phyloP scores from a whole-genome alignment of 2,888 invertebrate species.

The Polia nebulosa region DNA sequence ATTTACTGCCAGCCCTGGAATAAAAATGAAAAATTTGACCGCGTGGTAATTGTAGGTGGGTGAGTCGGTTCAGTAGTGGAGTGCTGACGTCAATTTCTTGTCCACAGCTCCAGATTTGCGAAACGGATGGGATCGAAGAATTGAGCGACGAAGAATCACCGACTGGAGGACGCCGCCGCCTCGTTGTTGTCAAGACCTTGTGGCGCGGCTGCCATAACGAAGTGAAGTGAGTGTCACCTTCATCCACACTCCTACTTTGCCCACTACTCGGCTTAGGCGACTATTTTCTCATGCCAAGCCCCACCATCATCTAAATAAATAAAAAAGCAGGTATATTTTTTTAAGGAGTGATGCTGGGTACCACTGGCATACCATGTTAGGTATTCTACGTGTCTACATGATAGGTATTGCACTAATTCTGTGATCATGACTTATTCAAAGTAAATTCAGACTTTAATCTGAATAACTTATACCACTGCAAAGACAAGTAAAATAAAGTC shows the following conservation, averaged over 20 bases:
- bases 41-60: slow-evolving; percentile 63
- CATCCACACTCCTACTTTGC: no score
- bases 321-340: no score
- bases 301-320: no score
- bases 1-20: slow-evolving; percentile 78
- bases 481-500: neutral
- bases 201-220: slow-evolving; percentile 94
- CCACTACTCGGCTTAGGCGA: no score
- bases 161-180: slow-evolving; percentile 93
- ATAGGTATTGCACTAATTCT: neutral
- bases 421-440: neutral
- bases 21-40: slow-evolving; percentile 81
- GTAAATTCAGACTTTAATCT: neutral
- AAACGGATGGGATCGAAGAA: slow-evolving; percentile 94
- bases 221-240: slow-evolving; percentile 91
- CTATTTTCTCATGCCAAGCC: no score
- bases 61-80: neutral
- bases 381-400: no score
- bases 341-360: neutral
- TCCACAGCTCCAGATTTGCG: slow-evolving; percentile 93
- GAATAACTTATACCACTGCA: neutral
- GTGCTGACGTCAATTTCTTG: slow-evolving; percentile 21
- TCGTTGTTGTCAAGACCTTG: slow-evolving; percentile 94
- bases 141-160: slow-evolving; percentile 92
- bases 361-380: neutral